These are phyloP conservation scores for Drosophila guanche DNA, from an alignment of 1,140 invertebrate genomes.

Conservation along the genomic window DNA sequence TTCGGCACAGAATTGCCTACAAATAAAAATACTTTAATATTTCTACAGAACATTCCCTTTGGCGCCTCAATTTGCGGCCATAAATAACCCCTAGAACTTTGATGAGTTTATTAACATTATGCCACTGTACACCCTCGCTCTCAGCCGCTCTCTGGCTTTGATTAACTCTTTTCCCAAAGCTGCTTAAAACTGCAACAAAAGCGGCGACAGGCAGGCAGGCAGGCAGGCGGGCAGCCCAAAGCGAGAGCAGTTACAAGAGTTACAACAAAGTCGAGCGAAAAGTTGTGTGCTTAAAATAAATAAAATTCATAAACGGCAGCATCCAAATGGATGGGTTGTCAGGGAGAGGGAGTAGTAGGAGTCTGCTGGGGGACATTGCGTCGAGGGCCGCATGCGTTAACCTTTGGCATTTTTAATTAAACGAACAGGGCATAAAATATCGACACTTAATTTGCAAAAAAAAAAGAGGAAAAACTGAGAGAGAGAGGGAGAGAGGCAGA, in stretches of 20 bases:
- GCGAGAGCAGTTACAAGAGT: slow-evolving; percentile 56
- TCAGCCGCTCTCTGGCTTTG: slow-evolving; percentile 34
- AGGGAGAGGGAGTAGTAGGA: no score
- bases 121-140: slow-evolving; percentile 11
- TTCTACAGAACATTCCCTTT: slow-evolving; percentile 2
- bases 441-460: slow-evolving; percentile 80
- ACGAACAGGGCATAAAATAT: slow-evolving; percentile 79
- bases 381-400: slow-evolving; percentile 66
- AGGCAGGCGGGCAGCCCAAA: slow-evolving; percentile 19
- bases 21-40: slow-evolving; percentile 11
- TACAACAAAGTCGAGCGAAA: slow-evolving; percentile 41
- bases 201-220: not conserved
- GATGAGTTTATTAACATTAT: slow-evolving; percentile 46
- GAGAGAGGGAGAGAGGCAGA: slow-evolving; percentile 23
- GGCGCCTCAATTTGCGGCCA: not conserved
- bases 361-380: slow-evolving; percentile 15
- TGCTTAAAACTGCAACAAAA: slow-evolving; percentile 72
- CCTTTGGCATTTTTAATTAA: slow-evolving; percentile 82
- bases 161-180: slow-evolving; percentile 71
- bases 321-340: slow-evolving; percentile 39
- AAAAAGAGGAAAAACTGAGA: slow-evolving; percentile 3
- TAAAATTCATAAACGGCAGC: slow-evolving; percentile 70
- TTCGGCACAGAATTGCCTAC: no score
- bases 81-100: slow-evolving; percentile 11
- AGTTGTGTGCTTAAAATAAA: slow-evolving; percentile 74